Percentiles rank a stretch among this genome's conserved stretches.
phyloP scores from a whole-genome alignment of 2,888 invertebrate genomes.

The Melitaea athalia region DNA sequence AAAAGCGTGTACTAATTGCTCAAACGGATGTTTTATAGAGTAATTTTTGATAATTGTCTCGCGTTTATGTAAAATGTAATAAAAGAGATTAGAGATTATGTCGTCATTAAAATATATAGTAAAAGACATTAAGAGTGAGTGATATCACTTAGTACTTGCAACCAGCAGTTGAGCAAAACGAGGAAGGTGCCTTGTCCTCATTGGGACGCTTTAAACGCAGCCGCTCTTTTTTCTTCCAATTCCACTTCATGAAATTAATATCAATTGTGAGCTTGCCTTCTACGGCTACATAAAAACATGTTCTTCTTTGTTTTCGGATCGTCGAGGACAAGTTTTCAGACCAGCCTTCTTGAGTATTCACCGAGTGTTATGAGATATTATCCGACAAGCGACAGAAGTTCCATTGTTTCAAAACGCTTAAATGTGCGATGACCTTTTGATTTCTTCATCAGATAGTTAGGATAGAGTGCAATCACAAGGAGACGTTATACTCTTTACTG shows the following conservation, averaged over 20 bases:
- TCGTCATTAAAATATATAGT: not conserved
- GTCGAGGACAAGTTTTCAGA: slow-evolving; percentile 40
- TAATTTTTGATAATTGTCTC: no score
- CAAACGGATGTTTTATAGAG: no score
- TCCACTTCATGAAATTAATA: slow-evolving; percentile 71
- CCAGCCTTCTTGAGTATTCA: slow-evolving; percentile 44
- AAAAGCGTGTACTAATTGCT: no score
- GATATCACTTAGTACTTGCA: slow-evolving; percentile 1
- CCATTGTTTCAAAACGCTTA: slow-evolving; percentile 41
- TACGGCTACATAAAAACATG: slow-evolving; percentile 49
- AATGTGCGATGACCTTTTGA: slow-evolving; percentile 36
- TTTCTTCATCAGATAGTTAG: not conserved
- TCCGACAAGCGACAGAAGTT: slow-evolving; percentile 29
- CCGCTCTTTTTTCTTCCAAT: slow-evolving; percentile 55
- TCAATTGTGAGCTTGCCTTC: slow-evolving; percentile 63
- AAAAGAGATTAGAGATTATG: not conserved
- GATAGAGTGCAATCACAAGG: not conserved
- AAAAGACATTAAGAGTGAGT: not conserved
- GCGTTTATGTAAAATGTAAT: not conserved
- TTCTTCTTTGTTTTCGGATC: slow-evolving; percentile 38
- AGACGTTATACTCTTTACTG: not conserved
- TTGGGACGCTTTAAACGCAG: slow-evolving; percentile 41
- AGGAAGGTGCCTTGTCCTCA: slow-evolving; percentile 47
- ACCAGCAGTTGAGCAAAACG: slow-evolving; percentile 48
- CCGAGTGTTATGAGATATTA: slow-evolving; percentile 46